Base-by-base conservation (phyloP, 1,140 invertebrate species). In the Bombus balteatus region DNA sequence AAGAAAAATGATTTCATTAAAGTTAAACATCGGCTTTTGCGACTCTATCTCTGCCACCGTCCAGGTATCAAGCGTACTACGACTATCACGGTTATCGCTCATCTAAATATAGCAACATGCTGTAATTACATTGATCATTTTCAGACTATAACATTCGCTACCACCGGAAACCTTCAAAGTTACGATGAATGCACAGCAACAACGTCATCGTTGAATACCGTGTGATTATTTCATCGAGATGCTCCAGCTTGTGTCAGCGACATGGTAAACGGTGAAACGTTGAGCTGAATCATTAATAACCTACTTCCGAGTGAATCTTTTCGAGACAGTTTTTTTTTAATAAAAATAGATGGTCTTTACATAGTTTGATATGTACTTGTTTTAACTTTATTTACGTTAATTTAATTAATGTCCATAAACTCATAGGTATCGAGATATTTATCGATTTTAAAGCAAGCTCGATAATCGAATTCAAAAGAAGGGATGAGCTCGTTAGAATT, bases 71-170 rank as follows among this genome's bases (percentile, higher is more conserved):
- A 18, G 6, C 32, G 22, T 15, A 13, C 13, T 37, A 37, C 37
- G 6, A 32, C 39, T 28, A 15, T 47, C n/a, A 9, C 3, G 4
- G n/a, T 34, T 80, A 47, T 80, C 39, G 10, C n/a, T 43, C 53
- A 28, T 71, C 81, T 86, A 83, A 87, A 88, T 87, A 83, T 87
- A 88, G 85, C 80, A 53, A 28, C 32, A 65, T 3, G 28, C 12
- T 65, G 75, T 83, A 72, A 80, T 88, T 87, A 84, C 86, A 87
- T 83, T 83, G 86, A 88, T 88, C 78, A 82, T 79, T 87, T 88
- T 70, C 43, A 65, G 80, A 37, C 86, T 87, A 83, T 87, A 87
- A 83, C 39, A 74, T 83, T 66, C 28, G 37, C 68, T 81, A 78
- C 37, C 86, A 72, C 72, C 62, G 85, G 78, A 87, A 79, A 82